Percentiles rank a stretch among this genome's conserved stretches.
Conservation (phyloP, 2,888 invertebrate genomes). For the Caenorhabditis angaria region DNA sequence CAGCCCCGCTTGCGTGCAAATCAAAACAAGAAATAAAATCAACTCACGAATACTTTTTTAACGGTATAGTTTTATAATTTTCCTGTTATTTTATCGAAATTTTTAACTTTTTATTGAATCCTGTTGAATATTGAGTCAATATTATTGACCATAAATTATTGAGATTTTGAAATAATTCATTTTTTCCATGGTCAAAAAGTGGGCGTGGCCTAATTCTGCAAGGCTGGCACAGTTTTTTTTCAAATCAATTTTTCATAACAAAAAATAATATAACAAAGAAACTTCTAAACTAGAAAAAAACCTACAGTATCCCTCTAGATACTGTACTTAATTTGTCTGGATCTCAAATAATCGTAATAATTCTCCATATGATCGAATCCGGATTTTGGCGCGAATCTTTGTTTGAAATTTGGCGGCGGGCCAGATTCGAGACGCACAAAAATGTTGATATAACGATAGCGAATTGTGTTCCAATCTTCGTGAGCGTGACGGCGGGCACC, state of each 20-base stretch:
- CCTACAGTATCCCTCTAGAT: conserved; percentile 35
- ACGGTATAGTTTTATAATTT: too few species aligned
- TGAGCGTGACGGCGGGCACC: conserved; percentile 67
- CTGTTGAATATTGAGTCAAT: too few species aligned
- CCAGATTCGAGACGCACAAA: conserved; percentile 69
- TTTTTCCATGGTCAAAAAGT: too few species aligned
- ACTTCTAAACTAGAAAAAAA: conserved; percentile 13
- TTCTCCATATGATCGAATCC: conserved; percentile 69
- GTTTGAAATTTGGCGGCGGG: conserved; percentile 38
- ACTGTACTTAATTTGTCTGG: conserved; percentile 63
- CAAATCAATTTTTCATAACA: conserved; percentile 11
- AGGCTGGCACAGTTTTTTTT: too few species aligned
- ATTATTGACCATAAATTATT: too few species aligned
- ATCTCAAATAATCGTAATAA: conserved; percentile 67
- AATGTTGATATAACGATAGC: conserved; percentile 68
- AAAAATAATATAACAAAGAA: conserved; percentile 10
- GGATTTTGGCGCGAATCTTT: conserved; percentile 25
- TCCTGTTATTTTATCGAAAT: too few species aligned
- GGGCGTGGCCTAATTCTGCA: too few species aligned
- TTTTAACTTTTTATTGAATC: too few species aligned
- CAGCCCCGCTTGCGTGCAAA: too few species aligned
- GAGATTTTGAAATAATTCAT: too few species aligned
- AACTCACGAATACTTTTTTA: too few species aligned
- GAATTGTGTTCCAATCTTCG: conserved; percentile 63
- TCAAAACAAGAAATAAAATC: too few species aligned